A percentile compares a stretch with the other conserved stretches of the same genome.
These are phyloP conservation scores for Prosapia bicincta DNA, from an alignment of 2,888 invertebrate genomes.

Conservation along the genomic window DNA sequence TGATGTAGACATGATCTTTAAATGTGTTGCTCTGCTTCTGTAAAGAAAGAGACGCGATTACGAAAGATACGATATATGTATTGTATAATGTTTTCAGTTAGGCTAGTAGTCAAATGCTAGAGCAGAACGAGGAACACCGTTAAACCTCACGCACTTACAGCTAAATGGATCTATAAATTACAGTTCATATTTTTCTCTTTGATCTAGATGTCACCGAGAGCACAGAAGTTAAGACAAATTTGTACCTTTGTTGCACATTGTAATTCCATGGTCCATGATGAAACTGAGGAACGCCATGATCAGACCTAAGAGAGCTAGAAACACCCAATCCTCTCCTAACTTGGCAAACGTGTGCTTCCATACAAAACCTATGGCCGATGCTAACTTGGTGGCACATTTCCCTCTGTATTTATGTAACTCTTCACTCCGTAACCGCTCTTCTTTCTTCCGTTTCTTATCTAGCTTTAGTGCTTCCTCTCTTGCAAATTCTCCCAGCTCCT, in stretches of 20 bases:
- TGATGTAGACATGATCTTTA: too few relatives aligned
- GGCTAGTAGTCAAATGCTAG: too few relatives aligned
- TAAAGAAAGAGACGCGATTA: too few relatives aligned
- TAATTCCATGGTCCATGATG: constrained; percentile 90
- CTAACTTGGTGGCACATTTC: constrained; percentile 48
- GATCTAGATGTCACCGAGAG: too few relatives aligned
- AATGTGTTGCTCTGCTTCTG: too few relatives aligned
- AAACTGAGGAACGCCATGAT: constrained; percentile 94
- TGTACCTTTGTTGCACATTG: constrained; percentile 90
- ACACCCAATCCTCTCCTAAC: constrained; percentile 95
- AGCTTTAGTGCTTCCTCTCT: constrained; percentile 84
- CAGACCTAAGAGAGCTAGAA: constrained; percentile 86
- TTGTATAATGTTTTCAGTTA: too few relatives aligned
- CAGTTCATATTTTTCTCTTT: too few relatives aligned
- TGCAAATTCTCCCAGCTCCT: constrained; percentile 92
- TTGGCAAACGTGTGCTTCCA: constrained; percentile 87
- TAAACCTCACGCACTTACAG: too few relatives aligned
- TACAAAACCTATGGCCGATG: constrained; percentile 57
- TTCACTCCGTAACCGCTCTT: constrained; percentile 40
- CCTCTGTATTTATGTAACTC: constrained; percentile 45
- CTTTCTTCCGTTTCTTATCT: constrained; percentile 57
- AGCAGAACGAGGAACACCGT: too few relatives aligned
- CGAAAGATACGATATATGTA: too few relatives aligned
- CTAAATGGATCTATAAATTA: too few relatives aligned
- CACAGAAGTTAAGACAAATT: too few relatives aligned